Percentiles rank a stretch among this genome's conserved stretches.
These are phyloP conservation scores for Hypselothyrea guttata DNA, from an alignment of 2,888 invertebrate species.

Conservation along the genomic window DNA sequence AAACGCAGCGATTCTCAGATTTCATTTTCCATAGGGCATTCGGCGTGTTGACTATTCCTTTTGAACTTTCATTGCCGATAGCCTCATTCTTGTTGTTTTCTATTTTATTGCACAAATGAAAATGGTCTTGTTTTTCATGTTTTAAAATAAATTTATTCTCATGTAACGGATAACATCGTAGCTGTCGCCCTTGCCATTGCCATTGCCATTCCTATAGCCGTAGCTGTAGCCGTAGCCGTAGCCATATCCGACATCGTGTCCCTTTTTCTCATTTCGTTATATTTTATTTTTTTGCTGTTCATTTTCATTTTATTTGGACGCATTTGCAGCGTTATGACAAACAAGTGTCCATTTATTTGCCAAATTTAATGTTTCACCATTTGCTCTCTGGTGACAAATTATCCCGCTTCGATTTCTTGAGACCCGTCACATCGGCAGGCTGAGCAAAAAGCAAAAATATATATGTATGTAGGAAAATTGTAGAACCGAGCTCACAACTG, in stretches of 20 bases:
- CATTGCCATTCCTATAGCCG: constrained; percentile 5
- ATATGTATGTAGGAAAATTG: constrained; percentile 3
- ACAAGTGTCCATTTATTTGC: constrained; percentile 77
- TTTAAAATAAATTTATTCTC: constrained; percentile 34
- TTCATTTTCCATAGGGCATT: constrained; percentile 23
- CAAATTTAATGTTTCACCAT: constrained; percentile 76
- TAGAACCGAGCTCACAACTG: constrained; percentile 50
- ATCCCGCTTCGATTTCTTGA: constrained; percentile 71
- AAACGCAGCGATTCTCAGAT: background rate
- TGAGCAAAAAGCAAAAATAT: background rate
- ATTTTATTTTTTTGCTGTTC: constrained; percentile 35
- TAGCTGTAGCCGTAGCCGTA: constrained; percentile 19
- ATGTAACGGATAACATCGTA: constrained; percentile 49
- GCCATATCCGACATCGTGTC: constrained; percentile 11
- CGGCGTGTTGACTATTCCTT: background rate
- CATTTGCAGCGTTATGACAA: constrained; percentile 76
- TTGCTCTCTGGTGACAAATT: constrained; percentile 69
- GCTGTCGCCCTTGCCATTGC: constrained; percentile 18
- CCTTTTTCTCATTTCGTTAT: background rate
- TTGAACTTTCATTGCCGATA: constrained; percentile 7
- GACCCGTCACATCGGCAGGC: constrained; percentile 42
- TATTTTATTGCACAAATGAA: constrained; percentile 73
- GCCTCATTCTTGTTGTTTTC: constrained; percentile 51
- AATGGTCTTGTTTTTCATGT: constrained; percentile 76
- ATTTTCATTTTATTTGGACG: constrained; percentile 66